A percentile compares a stretch with the other conserved stretches of the same genome.
phyloP scores from a whole-genome alignment of 1,140 invertebrate genomes.

The Atopsyche davidsoni region DNA sequence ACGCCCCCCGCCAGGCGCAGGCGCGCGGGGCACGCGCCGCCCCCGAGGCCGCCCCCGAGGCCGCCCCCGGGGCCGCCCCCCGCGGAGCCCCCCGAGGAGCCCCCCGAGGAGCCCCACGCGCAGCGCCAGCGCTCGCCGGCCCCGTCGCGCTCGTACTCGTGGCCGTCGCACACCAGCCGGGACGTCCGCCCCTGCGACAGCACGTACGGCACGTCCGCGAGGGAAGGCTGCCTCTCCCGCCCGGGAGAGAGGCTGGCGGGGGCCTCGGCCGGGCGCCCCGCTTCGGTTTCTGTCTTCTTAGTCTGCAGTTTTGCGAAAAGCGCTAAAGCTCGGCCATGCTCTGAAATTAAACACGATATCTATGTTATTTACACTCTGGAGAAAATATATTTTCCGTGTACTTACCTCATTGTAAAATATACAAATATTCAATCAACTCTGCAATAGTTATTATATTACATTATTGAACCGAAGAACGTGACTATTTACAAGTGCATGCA shows the following conservation, averaged over 20 bases:
- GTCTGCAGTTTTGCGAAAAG: no score
- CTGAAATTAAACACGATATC: background rate
- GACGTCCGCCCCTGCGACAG: conserved; percentile 18
- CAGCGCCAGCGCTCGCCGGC: conserved; percentile 20
- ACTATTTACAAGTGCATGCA: no score
- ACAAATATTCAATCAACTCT: no score
- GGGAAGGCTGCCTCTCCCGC: no score
- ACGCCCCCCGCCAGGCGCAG: conserved; percentile 19
- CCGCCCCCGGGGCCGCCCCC: conserved; percentile 13
- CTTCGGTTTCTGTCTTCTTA: no score
- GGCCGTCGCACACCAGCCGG: conserved; percentile 20
- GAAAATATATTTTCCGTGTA: background rate
- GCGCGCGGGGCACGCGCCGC: conserved; percentile 16
- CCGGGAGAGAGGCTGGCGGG: no score
- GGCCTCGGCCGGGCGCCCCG: no score
- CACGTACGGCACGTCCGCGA: conserved; percentile 25
- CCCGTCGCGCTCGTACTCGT: conserved; percentile 16
- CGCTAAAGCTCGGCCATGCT: background rate
- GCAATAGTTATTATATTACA: no score
- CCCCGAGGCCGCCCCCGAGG: background rate
- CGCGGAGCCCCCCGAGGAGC: background rate
- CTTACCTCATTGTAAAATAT: no score
- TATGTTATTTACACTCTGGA: background rate
- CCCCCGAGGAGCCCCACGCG: conserved; percentile 7
- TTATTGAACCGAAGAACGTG: no score